Evolutionary conservation across 2,797 vertebrate species (phyloP).

Genomic region (Microtus agrestis): DNA sequence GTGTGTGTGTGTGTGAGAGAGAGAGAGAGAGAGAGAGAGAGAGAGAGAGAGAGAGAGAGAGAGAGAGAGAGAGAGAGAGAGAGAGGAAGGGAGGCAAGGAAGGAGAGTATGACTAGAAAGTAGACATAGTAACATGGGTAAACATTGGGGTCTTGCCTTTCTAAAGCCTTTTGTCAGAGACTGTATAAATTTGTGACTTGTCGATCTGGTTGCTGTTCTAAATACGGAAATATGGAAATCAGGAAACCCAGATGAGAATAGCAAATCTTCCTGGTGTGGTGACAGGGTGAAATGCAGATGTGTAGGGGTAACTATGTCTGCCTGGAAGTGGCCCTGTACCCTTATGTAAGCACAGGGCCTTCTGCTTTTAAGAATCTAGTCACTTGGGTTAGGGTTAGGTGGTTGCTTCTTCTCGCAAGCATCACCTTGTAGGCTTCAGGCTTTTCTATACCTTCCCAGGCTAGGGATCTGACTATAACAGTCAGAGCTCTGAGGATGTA

Average conservation of each 20-base stretch:
- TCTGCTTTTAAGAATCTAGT: constrained; percentile 73
- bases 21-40: not conserved
- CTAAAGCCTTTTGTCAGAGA: constrained; percentile 68
- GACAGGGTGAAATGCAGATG: constrained; percentile 65
- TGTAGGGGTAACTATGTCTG: constrained; percentile 45
- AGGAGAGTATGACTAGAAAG: constrained; percentile 81
- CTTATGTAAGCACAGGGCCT: constrained; percentile 57
- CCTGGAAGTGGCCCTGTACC: constrained; percentile 85
- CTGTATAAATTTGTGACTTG: not conserved
- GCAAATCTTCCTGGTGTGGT: constrained; percentile 75
- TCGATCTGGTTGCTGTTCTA: not conserved
- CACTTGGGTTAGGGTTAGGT: constrained; percentile 63
- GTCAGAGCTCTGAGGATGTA: constrained; percentile 67
- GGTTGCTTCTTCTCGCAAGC: not conserved
- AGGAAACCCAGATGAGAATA: constrained; percentile 42
- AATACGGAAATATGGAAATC: constrained; percentile 47
- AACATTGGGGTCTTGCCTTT: not conserved
- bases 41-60: not conserved
- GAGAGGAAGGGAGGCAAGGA: not conserved
- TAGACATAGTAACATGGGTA: not conserved
- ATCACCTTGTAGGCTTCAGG: constrained; percentile 54
- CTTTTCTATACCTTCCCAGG: constrained; percentile 72
- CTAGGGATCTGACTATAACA: constrained; percentile 60
- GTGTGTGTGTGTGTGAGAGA: not conserved
- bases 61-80: not conserved